Conservation (phyloP, 1,140 invertebrate species). For the Pemphigus obesinymphae region DNA sequence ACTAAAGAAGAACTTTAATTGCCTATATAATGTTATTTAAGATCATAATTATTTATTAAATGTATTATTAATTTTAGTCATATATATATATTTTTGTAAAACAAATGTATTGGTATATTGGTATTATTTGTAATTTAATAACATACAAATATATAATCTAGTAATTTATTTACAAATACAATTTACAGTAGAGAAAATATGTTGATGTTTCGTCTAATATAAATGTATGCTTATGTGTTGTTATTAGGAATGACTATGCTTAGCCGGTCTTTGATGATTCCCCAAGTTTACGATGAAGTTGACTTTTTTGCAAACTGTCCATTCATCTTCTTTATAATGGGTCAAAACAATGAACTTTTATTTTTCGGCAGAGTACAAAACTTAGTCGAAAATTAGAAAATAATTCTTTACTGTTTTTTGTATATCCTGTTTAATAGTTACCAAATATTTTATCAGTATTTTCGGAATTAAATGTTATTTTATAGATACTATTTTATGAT, state of each 20-base stretch:
- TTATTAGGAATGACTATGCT: slow-evolving; percentile 22
- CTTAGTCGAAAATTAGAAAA: neutral
- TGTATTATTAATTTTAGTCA: neutral
- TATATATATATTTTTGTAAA: neutral
- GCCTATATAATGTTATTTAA: neutral
- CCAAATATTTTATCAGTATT: neutral
- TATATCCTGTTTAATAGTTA: neutral
- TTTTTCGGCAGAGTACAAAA: slow-evolving; percentile 10
- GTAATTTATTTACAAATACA: neutral
- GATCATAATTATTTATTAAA: neutral
- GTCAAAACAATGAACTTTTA: slow-evolving; percentile 4
- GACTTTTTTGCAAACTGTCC: slow-evolving; percentile 13
- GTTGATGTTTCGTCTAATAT: neutral
- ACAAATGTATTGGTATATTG: neutral
- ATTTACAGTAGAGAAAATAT: neutral
- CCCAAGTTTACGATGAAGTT: neutral
- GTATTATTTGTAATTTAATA: neutral
- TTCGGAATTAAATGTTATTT: neutral
- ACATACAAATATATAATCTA: neutral
- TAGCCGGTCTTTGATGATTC: neutral
- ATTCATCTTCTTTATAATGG: slow-evolving; percentile 26
- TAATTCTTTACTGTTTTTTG: neutral
- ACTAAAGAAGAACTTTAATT: slow-evolving; percentile 1
- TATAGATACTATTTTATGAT: neutral
- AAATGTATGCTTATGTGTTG: slow-evolving; percentile 6